These are phyloP conservation scores for Verasper variegatus DNA, from an alignment of 2,113 vertebrate genomes.

Conservation along the genomic window DNA sequence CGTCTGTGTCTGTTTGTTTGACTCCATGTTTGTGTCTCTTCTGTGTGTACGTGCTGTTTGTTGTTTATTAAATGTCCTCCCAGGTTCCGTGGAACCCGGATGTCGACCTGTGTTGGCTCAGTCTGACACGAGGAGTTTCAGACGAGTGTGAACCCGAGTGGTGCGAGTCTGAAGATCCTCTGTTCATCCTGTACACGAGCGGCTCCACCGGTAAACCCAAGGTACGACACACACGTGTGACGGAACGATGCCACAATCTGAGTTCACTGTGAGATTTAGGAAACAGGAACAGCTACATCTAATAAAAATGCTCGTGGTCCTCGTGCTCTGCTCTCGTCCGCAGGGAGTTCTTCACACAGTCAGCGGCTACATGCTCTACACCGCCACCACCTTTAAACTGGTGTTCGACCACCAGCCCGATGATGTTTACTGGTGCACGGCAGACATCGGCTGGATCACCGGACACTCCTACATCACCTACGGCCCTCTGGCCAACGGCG, in stretches of 20 bases:
- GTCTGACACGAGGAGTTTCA: conserved; percentile 83
- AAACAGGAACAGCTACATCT: too few relatives aligned
- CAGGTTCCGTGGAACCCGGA: conserved; percentile 92
- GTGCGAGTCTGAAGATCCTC: conserved; percentile 93
- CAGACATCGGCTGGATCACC: conserved; percentile 97
- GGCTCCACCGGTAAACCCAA: conserved; percentile 98
- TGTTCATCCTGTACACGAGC: conserved; percentile 97
- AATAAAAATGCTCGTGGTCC: too few relatives aligned
- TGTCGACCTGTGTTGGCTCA: conserved; percentile 91
- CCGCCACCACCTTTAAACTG: conserved; percentile 91
- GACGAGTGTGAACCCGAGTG: conserved; percentile 93
- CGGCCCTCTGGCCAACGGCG: conserved; percentile 93
- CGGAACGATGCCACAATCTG: too few relatives aligned
- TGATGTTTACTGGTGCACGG: conserved; percentile 98
- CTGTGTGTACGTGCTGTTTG: too few relatives aligned
- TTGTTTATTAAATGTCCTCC: too few relatives aligned
- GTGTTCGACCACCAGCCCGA: conserved; percentile 94
- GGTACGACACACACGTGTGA: conserved; percentile 73
- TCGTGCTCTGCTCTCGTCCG: neutral
- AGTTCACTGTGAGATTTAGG: too few relatives aligned
- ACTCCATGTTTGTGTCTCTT: too few relatives aligned
- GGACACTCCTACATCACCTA: conserved; percentile 98
- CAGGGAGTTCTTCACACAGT: conserved; percentile 95
- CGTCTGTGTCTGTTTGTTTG: too few relatives aligned
- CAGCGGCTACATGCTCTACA: conserved; percentile 96